Conservation (phyloP, 2,113 vertebrate species). For the Atherinomorus stipes region DNA sequence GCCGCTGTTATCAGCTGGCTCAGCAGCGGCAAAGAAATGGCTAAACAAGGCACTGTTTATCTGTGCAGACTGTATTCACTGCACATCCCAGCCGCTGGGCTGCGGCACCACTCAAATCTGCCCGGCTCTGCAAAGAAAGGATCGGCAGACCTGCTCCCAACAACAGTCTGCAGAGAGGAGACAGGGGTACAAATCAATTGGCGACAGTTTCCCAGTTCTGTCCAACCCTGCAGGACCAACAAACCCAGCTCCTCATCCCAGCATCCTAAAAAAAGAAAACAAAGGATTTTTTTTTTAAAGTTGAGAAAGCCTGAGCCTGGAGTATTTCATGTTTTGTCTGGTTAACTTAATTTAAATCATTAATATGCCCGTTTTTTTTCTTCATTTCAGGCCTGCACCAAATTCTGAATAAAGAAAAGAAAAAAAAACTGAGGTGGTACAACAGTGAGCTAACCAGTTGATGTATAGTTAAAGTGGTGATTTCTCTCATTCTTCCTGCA, state of each 20-base stretch:
- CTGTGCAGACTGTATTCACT: conserved; percentile 87
- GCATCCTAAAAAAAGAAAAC: not conserved
- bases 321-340: not conserved
- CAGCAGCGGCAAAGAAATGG: conserved; percentile 86
- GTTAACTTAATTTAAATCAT: too few species aligned
- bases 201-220: conserved; percentile 59
- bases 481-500: too few species aligned
- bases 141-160: conserved; percentile 75
- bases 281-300: too few species aligned
- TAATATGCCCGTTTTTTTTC: too few species aligned
- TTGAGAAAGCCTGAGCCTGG: too few species aligned
- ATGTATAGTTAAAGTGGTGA: too few species aligned
- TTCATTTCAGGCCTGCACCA: too few species aligned
- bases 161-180: conserved; percentile 80
- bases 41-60: conserved; percentile 92
- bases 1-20: conserved; percentile 88
- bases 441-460: too few species aligned
- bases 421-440: too few species aligned
- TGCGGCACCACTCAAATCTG: conserved; percentile 89
- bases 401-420: too few species aligned
- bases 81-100: conserved; percentile 84
- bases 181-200: conserved; percentile 76
- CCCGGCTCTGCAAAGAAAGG: conserved; percentile 86
- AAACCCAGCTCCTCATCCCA: conserved; percentile 7
- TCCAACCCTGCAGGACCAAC: conserved; percentile 41